phyloP scores from a whole-genome alignment of 2,888 invertebrate genomes.

The Sicus ferrugineus region DNA sequence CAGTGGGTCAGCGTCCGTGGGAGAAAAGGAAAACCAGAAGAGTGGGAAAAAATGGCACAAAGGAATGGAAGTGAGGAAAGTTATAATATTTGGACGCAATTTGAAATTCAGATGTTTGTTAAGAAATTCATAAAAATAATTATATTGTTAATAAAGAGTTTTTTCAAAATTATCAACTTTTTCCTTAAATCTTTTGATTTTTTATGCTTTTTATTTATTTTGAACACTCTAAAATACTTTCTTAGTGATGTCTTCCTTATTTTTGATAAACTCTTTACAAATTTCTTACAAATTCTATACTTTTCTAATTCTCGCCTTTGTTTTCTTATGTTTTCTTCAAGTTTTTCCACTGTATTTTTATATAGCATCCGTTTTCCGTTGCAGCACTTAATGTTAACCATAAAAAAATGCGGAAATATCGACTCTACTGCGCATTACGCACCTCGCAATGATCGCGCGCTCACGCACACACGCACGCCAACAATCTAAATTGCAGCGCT shows the following conservation, averaged over 20 bases:
- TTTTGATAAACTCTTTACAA: too few species aligned
- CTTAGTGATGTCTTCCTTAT: background rate
- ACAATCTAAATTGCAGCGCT: background rate
- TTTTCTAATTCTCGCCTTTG: too few species aligned
- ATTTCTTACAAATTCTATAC: too few species aligned
- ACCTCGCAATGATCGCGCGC: too few species aligned
- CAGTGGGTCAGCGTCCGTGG: background rate
- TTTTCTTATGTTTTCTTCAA: background rate
- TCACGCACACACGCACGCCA: background rate
- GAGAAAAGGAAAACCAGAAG: background rate
- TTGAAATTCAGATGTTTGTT: background rate
- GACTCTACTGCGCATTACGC: too few species aligned
- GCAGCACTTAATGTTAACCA: background rate
- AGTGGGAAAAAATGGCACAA: background rate
- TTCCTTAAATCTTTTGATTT: background rate
- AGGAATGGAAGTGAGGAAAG: background rate
- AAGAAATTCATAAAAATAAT: too few species aligned
- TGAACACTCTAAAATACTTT: too few species aligned
- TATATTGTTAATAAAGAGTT: background rate
- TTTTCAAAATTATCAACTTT: background rate
- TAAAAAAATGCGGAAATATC: background rate
- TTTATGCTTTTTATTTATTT: background rate
- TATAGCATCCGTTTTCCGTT: background rate
- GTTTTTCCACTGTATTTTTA: background rate
- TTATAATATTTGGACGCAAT: background rate